Percentiles rank a stretch among this genome's conserved stretches.
Evolutionary conservation across 2,797 vertebrate genomes (phyloP).

Genomic region (Gymnodraco acuticeps): DNA sequence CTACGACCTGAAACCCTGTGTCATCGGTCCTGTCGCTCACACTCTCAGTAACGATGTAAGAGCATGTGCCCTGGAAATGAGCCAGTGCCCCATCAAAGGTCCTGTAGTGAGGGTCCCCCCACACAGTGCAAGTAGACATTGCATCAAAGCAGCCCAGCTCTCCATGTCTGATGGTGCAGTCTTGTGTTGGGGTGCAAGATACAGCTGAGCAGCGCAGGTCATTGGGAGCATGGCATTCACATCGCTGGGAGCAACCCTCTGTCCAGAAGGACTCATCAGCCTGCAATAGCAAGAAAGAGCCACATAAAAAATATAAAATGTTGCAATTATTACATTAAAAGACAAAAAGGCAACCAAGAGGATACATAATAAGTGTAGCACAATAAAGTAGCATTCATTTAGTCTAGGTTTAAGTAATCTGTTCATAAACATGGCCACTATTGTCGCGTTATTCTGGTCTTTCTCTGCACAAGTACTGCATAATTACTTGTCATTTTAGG

Average conservation of each 20-base stretch:
- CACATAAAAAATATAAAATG: neutral
- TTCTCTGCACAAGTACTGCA: neutral
- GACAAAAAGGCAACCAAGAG: neutral
- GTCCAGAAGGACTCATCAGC: conserved; percentile 74
- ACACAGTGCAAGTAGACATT: conserved; percentile 77
- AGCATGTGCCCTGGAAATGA: conserved; percentile 84
- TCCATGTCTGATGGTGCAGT: conserved; percentile 72
- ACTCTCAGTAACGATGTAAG: conserved; percentile 80
- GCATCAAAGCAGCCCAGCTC: conserved; percentile 59
- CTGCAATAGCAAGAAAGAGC: conserved; percentile 38
- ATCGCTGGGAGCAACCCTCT: conserved; percentile 62
- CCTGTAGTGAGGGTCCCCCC: conserved; percentile 84
- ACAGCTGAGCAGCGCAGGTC: conserved; percentile 62
- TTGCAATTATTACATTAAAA: neutral
- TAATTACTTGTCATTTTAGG: neutral
- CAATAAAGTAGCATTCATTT: neutral
- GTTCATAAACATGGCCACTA: neutral
- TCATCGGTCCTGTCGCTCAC: conserved; percentile 16
- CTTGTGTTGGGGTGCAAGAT: conserved; percentile 59
- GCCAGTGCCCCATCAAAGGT: conserved; percentile 82
- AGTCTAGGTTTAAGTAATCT: neutral
- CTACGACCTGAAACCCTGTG: conserved; percentile 67
- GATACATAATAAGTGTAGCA: neutral
- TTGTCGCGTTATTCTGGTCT: neutral
- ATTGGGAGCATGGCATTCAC: conserved; percentile 64